Percentiles rank a stretch among this genome's conserved stretches.
Conservation (phyloP, 2,888 invertebrate species). For the Hirtodrosophila alboralis region DNA sequence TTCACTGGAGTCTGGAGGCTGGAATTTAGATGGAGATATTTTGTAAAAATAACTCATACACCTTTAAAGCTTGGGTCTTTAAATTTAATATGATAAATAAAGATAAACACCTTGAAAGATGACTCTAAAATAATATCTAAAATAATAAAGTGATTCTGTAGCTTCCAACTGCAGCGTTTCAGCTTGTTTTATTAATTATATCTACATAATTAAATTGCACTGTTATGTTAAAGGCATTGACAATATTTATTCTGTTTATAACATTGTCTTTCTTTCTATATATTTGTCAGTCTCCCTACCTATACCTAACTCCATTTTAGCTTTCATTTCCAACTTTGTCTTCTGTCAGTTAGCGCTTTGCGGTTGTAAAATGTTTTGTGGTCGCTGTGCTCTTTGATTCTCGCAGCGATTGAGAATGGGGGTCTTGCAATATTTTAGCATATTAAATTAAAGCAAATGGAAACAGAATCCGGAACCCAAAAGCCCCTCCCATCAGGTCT, state of each 20-base stretch:
- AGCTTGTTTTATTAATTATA: no score
- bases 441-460: constrained; percentile 74
- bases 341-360: constrained; percentile 35
- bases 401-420: constrained; percentile 57
- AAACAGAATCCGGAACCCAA: constrained; percentile 21
- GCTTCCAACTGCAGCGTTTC: no score
- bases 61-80: no score
- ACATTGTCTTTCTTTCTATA: constrained; percentile 19
- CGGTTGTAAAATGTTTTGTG: constrained; percentile 66
- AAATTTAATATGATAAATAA: no score
- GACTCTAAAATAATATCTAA: no score
- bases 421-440: constrained; percentile 73
- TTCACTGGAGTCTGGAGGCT: no score
- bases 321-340: constrained; percentile 4
- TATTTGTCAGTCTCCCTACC: constrained; percentile 2
- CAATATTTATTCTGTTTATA: constrained; percentile 54
- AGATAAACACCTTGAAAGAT: no score
- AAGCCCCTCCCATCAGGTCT: constrained; percentile 2
- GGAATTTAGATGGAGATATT: no score
- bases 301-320: constrained; percentile 2
- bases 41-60: no score
- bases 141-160: no score
- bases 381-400: constrained; percentile 69
- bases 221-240: constrained; percentile 1
- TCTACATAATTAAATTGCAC: no score